Conservation (phyloP, 2,888 invertebrate genomes). For the Leptinotarsa rubiginosa region DNA sequence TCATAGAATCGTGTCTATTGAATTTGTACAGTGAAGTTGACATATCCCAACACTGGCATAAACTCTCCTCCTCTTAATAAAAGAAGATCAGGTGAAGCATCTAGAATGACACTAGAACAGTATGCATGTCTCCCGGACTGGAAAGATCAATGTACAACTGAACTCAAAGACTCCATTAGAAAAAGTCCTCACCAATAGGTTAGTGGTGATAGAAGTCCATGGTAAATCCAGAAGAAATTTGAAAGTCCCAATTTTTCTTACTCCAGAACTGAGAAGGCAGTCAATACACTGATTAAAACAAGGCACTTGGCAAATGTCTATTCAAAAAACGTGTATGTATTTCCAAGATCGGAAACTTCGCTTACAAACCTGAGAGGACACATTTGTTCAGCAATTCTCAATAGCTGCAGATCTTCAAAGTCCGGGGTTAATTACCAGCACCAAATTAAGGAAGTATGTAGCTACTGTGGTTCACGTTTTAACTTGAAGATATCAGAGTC, state of each 20-base stretch:
- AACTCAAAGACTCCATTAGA: conserved; percentile 39
- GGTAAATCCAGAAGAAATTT: conserved; percentile 34
- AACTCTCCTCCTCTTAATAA: conserved; percentile 36
- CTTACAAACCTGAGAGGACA: background rate
- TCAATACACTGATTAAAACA: background rate
- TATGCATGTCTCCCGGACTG: conserved; percentile 39
- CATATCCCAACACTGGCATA: background rate
- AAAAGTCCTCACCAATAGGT: conserved; percentile 34
- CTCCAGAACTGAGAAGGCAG: conserved; percentile 31
- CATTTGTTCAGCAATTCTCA: background rate
- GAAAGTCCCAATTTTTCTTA: conserved; percentile 42
- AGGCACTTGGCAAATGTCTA: background rate
- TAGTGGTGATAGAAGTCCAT: conserved; percentile 35
- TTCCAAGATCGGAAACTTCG: background rate
- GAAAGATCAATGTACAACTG: conserved; percentile 36
- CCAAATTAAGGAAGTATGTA: conserved; percentile 51
- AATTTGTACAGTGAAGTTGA: background rate
- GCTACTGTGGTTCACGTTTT: conserved; percentile 52
- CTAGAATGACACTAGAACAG: conserved; percentile 39
- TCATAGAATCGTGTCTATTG: too few relatives aligned
- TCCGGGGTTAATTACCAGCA: conserved; percentile 45
- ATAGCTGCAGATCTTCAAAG: background rate
- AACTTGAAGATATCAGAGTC: conserved; percentile 49
- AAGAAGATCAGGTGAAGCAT: conserved; percentile 38
- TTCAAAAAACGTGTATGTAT: background rate